These are phyloP conservation scores for Myripristis murdjan DNA, from an alignment of 2,797 vertebrate species.

Conservation along the genomic window DNA sequence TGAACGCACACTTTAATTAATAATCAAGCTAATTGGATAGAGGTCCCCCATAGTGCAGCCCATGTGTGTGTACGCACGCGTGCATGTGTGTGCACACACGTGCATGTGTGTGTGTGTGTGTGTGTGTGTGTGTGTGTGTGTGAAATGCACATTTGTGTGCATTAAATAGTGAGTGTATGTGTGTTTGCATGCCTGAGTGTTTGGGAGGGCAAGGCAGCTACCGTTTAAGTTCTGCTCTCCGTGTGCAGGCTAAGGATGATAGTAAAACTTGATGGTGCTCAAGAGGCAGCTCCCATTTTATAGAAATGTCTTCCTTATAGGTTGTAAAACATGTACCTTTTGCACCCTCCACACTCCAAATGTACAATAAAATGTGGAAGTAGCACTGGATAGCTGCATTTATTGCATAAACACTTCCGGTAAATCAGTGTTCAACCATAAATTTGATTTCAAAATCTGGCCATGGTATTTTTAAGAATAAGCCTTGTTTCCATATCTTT, in stretches of 20 bases:
- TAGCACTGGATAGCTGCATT: slow-evolving; percentile 61
- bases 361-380: slow-evolving; percentile 72
- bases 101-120: slow-evolving; percentile 32
- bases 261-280: slow-evolving; percentile 80
- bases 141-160: slow-evolving; percentile 43
- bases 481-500: slow-evolving; percentile 28
- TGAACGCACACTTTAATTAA: slow-evolving; percentile 83
- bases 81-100: no score
- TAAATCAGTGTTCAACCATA: slow-evolving; percentile 42
- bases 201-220: slow-evolving; percentile 36
- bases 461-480: slow-evolving; percentile 7
- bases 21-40: slow-evolving; percentile 86
- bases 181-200: slow-evolving; percentile 35
- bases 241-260: slow-evolving; percentile 69
- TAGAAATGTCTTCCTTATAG: slow-evolving; percentile 76
- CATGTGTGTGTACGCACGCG: slow-evolving; percentile 34
- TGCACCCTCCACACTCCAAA: slow-evolving; percentile 62
- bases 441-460: slow-evolving; percentile 54
- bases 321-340: slow-evolving; percentile 77
- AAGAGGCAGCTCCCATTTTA: slow-evolving; percentile 77
- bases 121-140: slow-evolving; percentile 28
- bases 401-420: slow-evolving; percentile 67
- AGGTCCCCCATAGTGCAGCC: slow-evolving; percentile 72
- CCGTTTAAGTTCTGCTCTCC: slow-evolving; percentile 63
- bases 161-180: slow-evolving; percentile 12